Conservation (phyloP, 1,140 invertebrate genomes). For the Drosophila teissieri region DNA sequence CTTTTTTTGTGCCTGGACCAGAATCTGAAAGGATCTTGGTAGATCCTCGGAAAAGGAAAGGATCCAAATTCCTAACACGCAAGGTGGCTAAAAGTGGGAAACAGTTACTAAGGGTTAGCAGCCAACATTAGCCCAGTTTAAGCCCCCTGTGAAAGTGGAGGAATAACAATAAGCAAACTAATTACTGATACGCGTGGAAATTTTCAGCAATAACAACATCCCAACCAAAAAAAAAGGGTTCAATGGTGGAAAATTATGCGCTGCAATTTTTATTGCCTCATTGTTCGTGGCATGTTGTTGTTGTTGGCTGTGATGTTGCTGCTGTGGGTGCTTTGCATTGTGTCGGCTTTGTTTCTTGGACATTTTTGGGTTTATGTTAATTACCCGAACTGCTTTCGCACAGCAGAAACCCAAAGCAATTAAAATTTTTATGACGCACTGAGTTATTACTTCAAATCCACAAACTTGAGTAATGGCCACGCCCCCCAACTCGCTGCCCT, state of each 20-base stretch:
- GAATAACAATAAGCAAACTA: slow-evolving; percentile 74
- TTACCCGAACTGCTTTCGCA: slow-evolving; percentile 83
- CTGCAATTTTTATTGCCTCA: slow-evolving; percentile 83
- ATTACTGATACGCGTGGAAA: slow-evolving; percentile 82
- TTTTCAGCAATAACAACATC: slow-evolving; percentile 43
- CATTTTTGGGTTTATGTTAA: slow-evolving; percentile 81
- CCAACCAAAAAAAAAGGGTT: slow-evolving; percentile 61
- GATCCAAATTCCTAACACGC: too few species aligned
- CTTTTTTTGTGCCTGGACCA: slow-evolving; percentile 28
- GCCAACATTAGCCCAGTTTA: slow-evolving; percentile 10
- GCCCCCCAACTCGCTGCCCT: slow-evolving; percentile 22
- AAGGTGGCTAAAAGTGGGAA: not conserved
- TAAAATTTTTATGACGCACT: slow-evolving; percentile 83
- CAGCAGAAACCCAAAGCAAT: slow-evolving; percentile 73
- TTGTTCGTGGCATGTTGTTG: slow-evolving; percentile 68
- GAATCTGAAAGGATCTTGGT: not conserved
- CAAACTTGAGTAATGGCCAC: slow-evolving; percentile 80
- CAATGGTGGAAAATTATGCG: slow-evolving; percentile 69
- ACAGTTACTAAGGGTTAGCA: slow-evolving; percentile 17
- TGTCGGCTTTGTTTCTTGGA: slow-evolving; percentile 67
- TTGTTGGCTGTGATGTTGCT: slow-evolving; percentile 4
- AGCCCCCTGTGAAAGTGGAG: not conserved
- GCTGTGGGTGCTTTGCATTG: slow-evolving; percentile 68
- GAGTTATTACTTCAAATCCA: slow-evolving; percentile 82
- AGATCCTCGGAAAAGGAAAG: too few species aligned